A percentile compares a stretch with the other conserved stretches of the same genome.
Evolutionary conservation across 2,888 invertebrate species (phyloP).

Genomic region (Dioctria rufipes): DNA sequence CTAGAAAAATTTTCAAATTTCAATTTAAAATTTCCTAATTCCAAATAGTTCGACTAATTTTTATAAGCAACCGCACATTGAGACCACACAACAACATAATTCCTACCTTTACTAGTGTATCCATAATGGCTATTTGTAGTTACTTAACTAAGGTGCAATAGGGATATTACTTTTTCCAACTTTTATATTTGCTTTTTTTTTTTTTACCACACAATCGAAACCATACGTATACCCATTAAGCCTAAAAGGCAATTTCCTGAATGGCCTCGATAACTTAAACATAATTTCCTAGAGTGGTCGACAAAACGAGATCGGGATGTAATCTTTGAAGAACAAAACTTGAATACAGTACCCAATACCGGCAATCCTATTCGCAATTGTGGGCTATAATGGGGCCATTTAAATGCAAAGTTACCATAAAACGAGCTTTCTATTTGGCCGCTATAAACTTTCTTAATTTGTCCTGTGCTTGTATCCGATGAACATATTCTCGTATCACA

Average conservation of each 20-base stretch:
- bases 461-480: constrained; percentile 18
- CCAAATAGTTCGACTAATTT: too few relatives aligned
- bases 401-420: constrained; percentile 45
- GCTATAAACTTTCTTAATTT: constrained; percentile 45
- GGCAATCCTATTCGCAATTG: constrained; percentile 43
- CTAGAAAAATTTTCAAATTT: too few relatives aligned
- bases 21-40: too few relatives aligned
- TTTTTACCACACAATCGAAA: constrained; percentile 21
- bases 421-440: constrained; percentile 35
- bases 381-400: constrained; percentile 43
- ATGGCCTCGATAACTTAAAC: constrained; percentile 50
- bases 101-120: too few relatives aligned
- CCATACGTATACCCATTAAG: constrained; percentile 43
- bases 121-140: too few relatives aligned
- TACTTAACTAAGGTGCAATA: too few relatives aligned
- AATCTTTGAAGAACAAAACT: constrained; percentile 48
- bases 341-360: neutral
- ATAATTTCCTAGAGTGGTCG: constrained; percentile 49
- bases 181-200: neutral
- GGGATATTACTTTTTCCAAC: too few relatives aligned
- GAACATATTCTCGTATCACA: neutral
- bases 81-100: too few relatives aligned
- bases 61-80: too few relatives aligned
- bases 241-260: constrained; percentile 51
- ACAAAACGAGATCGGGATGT: constrained; percentile 15